Percentiles rank a stretch among this genome's conserved stretches.
Conservation (phyloP, 37 sponge, comb jelly and placozoan genomes). For the Oopsacas minuta region DNA sequence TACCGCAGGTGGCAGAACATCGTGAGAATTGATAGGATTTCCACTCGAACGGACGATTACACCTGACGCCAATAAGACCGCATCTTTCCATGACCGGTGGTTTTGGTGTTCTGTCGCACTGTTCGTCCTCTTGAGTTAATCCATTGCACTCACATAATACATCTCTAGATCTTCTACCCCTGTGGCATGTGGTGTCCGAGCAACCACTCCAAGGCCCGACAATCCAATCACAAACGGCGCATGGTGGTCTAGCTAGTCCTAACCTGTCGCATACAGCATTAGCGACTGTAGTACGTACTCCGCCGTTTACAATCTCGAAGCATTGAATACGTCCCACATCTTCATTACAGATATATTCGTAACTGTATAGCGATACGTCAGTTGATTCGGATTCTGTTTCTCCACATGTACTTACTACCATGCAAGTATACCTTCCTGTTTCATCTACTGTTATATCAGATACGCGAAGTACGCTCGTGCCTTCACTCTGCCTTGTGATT, state of each 20-base stretch:
- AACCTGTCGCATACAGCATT: background rate
- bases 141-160: background rate
- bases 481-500: background rate
- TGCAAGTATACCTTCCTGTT: background rate
- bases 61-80: background rate
- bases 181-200: background rate
- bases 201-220: background rate
- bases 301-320: background rate
- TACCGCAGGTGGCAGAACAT: background rate
- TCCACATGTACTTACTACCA: background rate
- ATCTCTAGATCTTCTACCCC: background rate
- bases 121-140: background rate
- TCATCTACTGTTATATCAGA: background rate
- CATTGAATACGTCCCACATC: background rate
- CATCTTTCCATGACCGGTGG: background rate
- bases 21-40: background rate
- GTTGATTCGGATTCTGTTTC: background rate
- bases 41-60: conserved; percentile 2
- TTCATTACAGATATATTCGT: background rate
- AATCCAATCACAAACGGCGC: background rate
- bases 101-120: background rate
- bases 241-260: background rate
- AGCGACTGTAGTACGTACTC: background rate
- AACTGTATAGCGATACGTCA: background rate
- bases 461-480: background rate